A percentile compares a stretch with the other conserved stretches of the same genome.
phyloP scores from a whole-genome alignment of 1,140 invertebrate genomes.

The Coptotermes formosanus region DNA sequence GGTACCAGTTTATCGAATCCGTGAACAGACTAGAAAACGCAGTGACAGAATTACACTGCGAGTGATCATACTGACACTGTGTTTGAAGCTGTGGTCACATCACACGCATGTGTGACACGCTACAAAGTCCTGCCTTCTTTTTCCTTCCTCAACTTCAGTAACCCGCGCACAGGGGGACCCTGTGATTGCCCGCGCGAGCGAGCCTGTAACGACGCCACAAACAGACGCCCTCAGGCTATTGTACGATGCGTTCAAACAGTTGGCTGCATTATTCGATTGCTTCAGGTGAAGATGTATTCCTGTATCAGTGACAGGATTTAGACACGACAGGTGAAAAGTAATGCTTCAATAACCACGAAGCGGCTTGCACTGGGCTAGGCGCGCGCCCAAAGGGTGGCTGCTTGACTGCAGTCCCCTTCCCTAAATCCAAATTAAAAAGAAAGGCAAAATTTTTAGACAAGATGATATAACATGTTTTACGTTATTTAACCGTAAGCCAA shows the following conservation, averaged over 20 bases:
- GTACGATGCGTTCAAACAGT: slow-evolving; percentile 3
- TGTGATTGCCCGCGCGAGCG: neutral
- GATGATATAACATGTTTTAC: too few species aligned
- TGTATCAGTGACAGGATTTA: too few species aligned
- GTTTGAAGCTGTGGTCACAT: neutral
- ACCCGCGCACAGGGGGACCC: neutral
- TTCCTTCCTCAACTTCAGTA: neutral
- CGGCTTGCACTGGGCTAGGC: too few species aligned
- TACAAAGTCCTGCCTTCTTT: neutral
- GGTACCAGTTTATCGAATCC: neutral
- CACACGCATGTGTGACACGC: neutral
- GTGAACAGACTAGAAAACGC: neutral
- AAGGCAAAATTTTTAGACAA: too few species aligned
- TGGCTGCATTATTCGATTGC: neutral
- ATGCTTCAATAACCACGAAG: too few species aligned
- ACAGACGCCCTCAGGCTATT: neutral
- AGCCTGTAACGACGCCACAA: neutral
- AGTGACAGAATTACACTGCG: neutral
- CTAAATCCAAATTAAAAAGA: too few species aligned
- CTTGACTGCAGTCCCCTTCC: too few species aligned
- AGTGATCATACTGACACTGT: neutral
- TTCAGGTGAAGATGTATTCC: neutral
- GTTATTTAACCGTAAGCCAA: too few species aligned
- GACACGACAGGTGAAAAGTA: too few species aligned
- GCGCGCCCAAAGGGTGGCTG: too few species aligned